Base-by-base conservation (phyloP, 1,140 invertebrate genomes). In the Drosophila teissieri region DNA sequence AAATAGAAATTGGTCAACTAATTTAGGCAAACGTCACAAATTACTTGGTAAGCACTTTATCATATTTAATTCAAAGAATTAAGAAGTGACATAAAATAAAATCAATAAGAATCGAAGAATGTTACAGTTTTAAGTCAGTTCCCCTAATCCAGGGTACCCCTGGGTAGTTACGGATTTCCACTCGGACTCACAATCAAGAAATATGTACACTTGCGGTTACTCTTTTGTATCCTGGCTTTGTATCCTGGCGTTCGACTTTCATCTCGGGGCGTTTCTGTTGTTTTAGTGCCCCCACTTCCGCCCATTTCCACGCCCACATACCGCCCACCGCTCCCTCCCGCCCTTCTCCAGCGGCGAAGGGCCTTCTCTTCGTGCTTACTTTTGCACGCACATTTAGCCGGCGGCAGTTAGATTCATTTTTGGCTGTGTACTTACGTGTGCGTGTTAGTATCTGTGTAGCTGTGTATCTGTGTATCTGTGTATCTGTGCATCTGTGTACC, bases 361-460 rank as follows among this genome's bases (percentile, higher is more conserved):
- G 45, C 55, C 31, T 10, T 31, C 31, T 2, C 55, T 64, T 12
- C 60, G 24, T 61, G 56, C 79, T 84, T 73, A 58, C 65, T 73
- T 80, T 61, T 64, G 68, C 73, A 84, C 81, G 78, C 81, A 85
- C 78, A 84, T 73, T 81, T 77, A 14, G 73, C 80, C 65, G 48
- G 54, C 63, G 65, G 72, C 61, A 36, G 12, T 55, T 46, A 27
- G 60, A 77, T 77, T 77, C 65, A 72, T 72, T 70, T 80, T 58
- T 60, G 51, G 44, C 46, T 48, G 46, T 65, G 37, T 56, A 45
- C 19, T 64, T 5, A 37, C 17, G 14, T 31, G 22, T 34, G 24
- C 19, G 39, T 67, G 56, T 62, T 31, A 17, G 42, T 58, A 49
- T 64, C 37, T 55, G 40, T 76, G 49, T 17, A 31, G 36, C 42